Conservation (phyloP, 2,888 invertebrate species). For the Keiferia lycopersicella region DNA sequence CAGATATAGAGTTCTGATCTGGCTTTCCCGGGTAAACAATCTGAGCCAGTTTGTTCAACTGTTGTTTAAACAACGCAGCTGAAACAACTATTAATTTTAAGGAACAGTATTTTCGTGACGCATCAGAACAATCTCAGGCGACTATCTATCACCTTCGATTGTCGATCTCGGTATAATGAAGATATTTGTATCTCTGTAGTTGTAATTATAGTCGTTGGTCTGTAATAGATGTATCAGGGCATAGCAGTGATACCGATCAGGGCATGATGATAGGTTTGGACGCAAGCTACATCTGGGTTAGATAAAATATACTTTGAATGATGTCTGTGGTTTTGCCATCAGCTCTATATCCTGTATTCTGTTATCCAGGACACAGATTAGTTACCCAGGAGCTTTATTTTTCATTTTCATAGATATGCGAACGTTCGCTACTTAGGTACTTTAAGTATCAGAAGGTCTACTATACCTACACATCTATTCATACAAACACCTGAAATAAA, state of each 20-base stretch:
- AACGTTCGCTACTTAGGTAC: too few species aligned
- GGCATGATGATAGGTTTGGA: slow-evolving; percentile 22
- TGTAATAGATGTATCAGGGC: slow-evolving; percentile 26
- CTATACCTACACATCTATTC: too few species aligned
- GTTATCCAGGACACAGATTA: too few species aligned
- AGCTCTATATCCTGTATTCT: background rate
- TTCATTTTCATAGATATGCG: too few species aligned
- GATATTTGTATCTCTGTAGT: slow-evolving; percentile 27
- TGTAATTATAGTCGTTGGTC: slow-evolving; percentile 24
- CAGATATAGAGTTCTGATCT: too few species aligned
- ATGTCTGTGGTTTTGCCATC: background rate
- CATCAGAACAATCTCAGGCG: background rate
- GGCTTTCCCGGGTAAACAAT: too few species aligned
- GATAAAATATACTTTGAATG: background rate
- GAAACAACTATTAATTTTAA: too few species aligned
- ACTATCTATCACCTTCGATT: slow-evolving; percentile 18
- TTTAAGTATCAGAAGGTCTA: too few species aligned
- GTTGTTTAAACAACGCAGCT: too few species aligned
- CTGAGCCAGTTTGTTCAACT: too few species aligned
- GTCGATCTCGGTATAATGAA: slow-evolving; percentile 21
- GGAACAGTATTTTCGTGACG: background rate
- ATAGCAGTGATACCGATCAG: slow-evolving; percentile 6
- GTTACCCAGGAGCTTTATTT: too few species aligned
- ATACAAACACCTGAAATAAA: too few species aligned
- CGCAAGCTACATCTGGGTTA: slow-evolving; percentile 16